Conservation (phyloP, 2,888 invertebrate species). For the Eupeodes luniger region DNA sequence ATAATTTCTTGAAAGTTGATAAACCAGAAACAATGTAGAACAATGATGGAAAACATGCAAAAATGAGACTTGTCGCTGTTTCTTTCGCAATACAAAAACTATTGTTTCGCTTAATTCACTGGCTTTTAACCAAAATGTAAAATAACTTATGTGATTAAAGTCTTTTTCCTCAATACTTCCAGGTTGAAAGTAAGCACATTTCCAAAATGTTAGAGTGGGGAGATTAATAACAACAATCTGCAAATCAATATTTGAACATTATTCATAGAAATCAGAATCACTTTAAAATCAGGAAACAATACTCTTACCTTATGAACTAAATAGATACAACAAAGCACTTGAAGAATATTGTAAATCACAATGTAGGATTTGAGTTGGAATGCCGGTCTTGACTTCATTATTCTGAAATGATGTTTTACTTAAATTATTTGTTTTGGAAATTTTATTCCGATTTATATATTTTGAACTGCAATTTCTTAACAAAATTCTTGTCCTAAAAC, state of each 20-base stretch:
- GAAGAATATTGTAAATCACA: slow-evolving; percentile 91
- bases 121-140: slow-evolving; percentile 87
- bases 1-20: slow-evolving; percentile 87
- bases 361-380: slow-evolving; percentile 88
- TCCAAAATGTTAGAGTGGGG: slow-evolving; percentile 77
- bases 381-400: slow-evolving; percentile 89
- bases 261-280: not conserved
- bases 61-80: slow-evolving; percentile 88
- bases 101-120: slow-evolving; percentile 89
- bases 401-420: slow-evolving; percentile 75
- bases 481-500: no score
- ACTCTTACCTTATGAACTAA: slow-evolving; percentile 78
- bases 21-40: slow-evolving; percentile 86
- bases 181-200: slow-evolving; percentile 76
- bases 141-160: slow-evolving; percentile 85
- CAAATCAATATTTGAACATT: not conserved
- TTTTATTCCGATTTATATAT: no score
- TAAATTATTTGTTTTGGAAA: no score
- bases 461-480: no score
- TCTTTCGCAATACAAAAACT: slow-evolving; percentile 90
- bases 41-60: slow-evolving; percentile 91
- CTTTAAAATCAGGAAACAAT: not conserved
- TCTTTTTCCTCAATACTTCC: slow-evolving; percentile 69
- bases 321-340: slow-evolving; percentile 86
- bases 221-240: slow-evolving; percentile 78